A percentile compares a stretch with the other conserved stretches of the same genome.
Evolutionary conservation across 2,888 invertebrate species (phyloP).

Genomic region (Ptychoptera albimana): DNA sequence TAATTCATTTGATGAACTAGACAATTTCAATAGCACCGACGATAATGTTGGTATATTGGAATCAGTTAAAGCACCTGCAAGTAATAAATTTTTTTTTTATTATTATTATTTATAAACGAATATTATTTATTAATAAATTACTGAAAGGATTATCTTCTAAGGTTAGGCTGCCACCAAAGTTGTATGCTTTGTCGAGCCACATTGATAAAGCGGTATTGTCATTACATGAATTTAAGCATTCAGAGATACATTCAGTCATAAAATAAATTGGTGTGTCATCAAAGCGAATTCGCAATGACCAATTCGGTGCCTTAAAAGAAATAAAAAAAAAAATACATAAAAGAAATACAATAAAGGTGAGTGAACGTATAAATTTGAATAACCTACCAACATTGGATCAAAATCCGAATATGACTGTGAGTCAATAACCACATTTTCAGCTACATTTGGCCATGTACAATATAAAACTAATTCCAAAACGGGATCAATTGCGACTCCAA

Average conservation of each 20-base stretch:
- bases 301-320: constrained; percentile 44
- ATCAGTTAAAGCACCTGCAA: constrained; percentile 41
- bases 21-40: constrained; percentile 25
- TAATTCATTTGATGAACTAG: constrained; percentile 18
- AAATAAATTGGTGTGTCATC: constrained; percentile 56
- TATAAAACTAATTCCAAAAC: constrained; percentile 59
- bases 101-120: too few species aligned
- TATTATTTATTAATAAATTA: too few species aligned
- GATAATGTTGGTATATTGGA: constrained; percentile 51
- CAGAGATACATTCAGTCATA: constrained; percentile 56
- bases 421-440: constrained; percentile 76
- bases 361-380: too few species aligned
- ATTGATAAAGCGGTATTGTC: too few species aligned
- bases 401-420: constrained; percentile 77
- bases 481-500: constrained; percentile 73
- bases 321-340: background rate
- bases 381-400: constrained; percentile 43
- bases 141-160: too few species aligned
- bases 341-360: too few species aligned
- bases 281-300: constrained; percentile 54
- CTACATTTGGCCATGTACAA: constrained; percentile 73
- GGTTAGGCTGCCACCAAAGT: too few species aligned
- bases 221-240: constrained; percentile 39
- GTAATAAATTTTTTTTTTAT: too few species aligned
- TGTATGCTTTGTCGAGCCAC: too few species aligned